phyloP scores from a whole-genome alignment of 2,888 invertebrate species.

The Nomada lathburiana region DNA sequence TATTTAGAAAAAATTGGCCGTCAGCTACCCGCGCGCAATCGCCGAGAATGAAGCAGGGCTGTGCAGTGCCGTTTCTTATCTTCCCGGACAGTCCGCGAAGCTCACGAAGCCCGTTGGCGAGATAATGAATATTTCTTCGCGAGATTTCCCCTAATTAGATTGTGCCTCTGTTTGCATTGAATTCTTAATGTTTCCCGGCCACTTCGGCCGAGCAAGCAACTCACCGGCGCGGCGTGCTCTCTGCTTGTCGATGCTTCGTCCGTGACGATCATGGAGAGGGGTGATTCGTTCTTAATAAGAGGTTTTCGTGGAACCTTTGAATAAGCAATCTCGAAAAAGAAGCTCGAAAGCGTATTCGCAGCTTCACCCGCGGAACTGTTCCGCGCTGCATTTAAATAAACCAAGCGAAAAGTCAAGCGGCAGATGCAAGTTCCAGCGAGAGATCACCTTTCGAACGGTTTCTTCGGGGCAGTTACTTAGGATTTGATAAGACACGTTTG shows the following conservation, averaged over 20 bases:
- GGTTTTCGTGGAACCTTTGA: conserved; percentile 30
- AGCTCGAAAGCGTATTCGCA: conserved; percentile 10
- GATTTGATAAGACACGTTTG: conserved; percentile 1
- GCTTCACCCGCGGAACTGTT: not conserved
- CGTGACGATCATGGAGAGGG: not conserved
- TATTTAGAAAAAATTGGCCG: not conserved
- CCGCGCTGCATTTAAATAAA: conserved; percentile 36
- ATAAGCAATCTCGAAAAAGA: conserved; percentile 35
- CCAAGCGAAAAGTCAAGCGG: conserved; percentile 6
- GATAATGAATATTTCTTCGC: conserved; percentile 58
- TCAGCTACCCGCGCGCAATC: not conserved
- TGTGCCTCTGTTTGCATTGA: conserved; percentile 55
- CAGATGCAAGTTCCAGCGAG: not conserved
- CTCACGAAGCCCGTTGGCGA: conserved; percentile 61
- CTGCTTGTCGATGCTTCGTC: conserved; percentile 1
- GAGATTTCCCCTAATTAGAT: conserved; percentile 67
- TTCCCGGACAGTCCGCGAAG: conserved; percentile 29
- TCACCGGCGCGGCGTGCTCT: not conserved
- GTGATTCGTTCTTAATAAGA: conserved; percentile 38
- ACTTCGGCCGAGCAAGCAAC: conserved; percentile 11
- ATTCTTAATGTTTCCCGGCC: conserved; percentile 39
- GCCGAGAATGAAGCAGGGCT: conserved; percentile 8
- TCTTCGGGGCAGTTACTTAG: not conserved
- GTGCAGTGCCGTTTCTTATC: conserved; percentile 26
- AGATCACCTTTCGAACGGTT: conserved; percentile 1